Percentiles rank a stretch among this genome's conserved stretches.
Evolutionary conservation across 2,797 vertebrate genomes (phyloP).

Genomic region (Denticeps clupeoides): DNA sequence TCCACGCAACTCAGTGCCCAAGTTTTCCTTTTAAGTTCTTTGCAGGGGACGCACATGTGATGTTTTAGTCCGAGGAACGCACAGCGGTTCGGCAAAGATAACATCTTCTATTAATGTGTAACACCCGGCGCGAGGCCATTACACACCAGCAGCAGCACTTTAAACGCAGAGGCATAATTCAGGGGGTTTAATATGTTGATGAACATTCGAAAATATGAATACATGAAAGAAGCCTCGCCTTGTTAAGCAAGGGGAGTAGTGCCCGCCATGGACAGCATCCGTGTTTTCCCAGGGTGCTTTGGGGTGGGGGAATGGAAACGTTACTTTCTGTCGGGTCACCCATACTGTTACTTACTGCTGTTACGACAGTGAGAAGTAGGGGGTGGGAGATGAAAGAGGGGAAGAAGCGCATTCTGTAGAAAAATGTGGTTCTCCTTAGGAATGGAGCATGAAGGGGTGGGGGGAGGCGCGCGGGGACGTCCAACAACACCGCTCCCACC

Average conservation of each 20-base stretch:
- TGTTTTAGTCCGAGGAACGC: constrained; percentile 7
- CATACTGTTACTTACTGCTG: neutral
- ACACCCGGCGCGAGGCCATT: no score
- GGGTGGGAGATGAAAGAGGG: neutral
- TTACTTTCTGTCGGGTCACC: neutral
- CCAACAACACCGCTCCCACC: constrained; percentile 37
- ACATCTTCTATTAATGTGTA: no score
- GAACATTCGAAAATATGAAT: no score
- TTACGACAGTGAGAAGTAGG: constrained; percentile 4
- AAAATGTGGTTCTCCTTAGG: constrained; percentile 62
- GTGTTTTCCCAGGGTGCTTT: no score
- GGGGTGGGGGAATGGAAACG: no score
- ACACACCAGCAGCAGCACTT: no score
- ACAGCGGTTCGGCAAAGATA: no score
- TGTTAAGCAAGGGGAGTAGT: no score
- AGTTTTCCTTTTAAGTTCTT: constrained; percentile 9
- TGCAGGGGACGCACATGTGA: constrained; percentile 7
- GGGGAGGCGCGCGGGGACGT: constrained; percentile 11
- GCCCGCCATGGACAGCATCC: no score
- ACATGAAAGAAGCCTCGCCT: no score
- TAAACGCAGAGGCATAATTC: no score
- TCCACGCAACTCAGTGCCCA: constrained; percentile 4
- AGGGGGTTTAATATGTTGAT: no score
- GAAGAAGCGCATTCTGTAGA: constrained; percentile 33
- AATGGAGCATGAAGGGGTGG: constrained; percentile 21